Evolutionary conservation across 2,113 vertebrate species (phyloP).

Genomic region (Meriones unguiculatus): DNA sequence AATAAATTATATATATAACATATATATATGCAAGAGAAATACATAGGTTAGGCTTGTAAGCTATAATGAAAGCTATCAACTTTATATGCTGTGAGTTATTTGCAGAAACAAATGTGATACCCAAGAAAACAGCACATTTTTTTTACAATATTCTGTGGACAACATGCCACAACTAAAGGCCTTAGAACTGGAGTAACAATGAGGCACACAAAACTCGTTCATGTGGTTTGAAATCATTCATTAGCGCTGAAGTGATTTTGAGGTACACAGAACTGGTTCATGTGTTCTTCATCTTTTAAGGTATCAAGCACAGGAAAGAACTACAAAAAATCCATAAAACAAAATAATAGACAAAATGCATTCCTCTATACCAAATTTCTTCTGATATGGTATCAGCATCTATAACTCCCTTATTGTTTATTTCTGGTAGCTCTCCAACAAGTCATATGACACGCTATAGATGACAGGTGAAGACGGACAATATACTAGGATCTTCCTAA

Average conservation of each 20-base stretch:
- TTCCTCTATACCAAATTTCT: not conserved
- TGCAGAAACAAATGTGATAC: constrained; percentile 55
- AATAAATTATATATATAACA: not conserved
- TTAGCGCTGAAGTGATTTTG: not conserved
- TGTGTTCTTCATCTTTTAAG: not conserved
- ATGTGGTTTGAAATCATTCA: not conserved
- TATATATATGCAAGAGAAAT: constrained; percentile 1
- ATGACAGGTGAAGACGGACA: not conserved
- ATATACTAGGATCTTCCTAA: not conserved
- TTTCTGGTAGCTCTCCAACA: not conserved
- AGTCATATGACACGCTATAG: not conserved
- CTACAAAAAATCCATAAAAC: not conserved
- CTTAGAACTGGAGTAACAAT: not conserved
- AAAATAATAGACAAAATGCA: not conserved
- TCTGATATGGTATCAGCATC: not conserved
- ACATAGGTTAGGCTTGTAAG: not conserved
- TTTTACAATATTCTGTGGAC: constrained; percentile 42
- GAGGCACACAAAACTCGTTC: constrained; percentile 6
- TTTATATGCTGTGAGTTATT: constrained; percentile 36
- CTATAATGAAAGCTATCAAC: constrained; percentile 58
- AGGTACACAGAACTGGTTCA: constrained; percentile 3
- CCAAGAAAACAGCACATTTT: constrained; percentile 46
- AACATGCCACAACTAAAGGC: constrained; percentile 60
- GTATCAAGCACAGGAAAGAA: not conserved
- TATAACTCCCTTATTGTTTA: not conserved